phyloP scores from a whole-genome alignment of 2,888 invertebrate genomes.

The Drosophila histrio region DNA sequence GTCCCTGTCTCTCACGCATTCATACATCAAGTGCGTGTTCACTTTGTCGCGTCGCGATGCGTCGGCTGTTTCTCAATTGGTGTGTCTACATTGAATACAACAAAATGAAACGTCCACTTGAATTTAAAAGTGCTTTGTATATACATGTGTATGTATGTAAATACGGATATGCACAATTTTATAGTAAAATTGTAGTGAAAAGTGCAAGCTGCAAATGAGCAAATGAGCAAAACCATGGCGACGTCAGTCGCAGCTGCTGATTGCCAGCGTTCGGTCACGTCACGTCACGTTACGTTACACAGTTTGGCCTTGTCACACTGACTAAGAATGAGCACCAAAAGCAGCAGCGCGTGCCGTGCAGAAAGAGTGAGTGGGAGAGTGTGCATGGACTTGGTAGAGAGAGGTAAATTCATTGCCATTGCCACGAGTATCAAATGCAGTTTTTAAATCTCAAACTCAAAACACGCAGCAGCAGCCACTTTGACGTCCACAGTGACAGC shows the following conservation, averaged over 20 bases:
- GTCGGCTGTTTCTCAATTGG: no score
- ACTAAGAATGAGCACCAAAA: slow-evolving; percentile 10
- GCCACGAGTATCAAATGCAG: slow-evolving; percentile 52
- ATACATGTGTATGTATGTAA: background rate
- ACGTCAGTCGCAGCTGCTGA: slow-evolving; percentile 9
- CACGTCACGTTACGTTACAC: slow-evolving; percentile 40
- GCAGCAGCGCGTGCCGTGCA: background rate
- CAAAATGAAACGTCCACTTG: no score
- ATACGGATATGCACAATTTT: background rate
- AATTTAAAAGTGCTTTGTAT: no score
- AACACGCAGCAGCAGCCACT: slow-evolving; percentile 21
- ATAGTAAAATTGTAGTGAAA: background rate
- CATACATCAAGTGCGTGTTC: no score
- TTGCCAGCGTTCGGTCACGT: slow-evolving; percentile 35
- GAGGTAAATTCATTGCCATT: slow-evolving; percentile 53
- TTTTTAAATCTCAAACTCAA: slow-evolving; percentile 58
- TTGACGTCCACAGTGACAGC: slow-evolving; percentile 1
- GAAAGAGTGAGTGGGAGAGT: background rate
- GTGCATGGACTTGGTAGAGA: background rate
- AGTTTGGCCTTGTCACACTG: slow-evolving; percentile 31
- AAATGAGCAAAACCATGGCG: slow-evolving; percentile 10
- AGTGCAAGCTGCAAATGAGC: background rate
- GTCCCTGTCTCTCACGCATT: no score
- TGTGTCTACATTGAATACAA: no score
- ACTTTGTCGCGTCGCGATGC: no score